Evolutionary conservation across 2,113 vertebrate genomes (phyloP).

Genomic region (Casuarius casuarius): DNA sequence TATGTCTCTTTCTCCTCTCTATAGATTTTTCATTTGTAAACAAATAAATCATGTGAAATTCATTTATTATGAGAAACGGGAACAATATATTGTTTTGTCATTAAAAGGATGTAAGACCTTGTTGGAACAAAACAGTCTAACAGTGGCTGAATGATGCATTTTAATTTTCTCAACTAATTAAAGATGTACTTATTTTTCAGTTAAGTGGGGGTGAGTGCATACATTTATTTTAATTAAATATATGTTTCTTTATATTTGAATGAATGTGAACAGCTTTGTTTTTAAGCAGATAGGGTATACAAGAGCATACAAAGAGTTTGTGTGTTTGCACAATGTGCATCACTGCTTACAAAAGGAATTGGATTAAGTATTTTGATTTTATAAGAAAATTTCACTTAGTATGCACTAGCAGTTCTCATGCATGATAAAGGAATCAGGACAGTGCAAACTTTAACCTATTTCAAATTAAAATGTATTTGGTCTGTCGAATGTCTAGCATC

Average conservation of each 20-base stretch:
- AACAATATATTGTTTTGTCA: not conserved
- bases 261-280: not conserved
- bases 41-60: not conserved
- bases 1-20: not conserved
- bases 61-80: not conserved
- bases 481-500: constrained; percentile 52
- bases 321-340: not conserved
- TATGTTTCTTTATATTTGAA: not conserved
- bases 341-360: not conserved
- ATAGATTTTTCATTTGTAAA: not conserved
- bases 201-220: not conserved
- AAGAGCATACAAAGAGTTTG: not conserved
- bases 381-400: not conserved
- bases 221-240: constrained; percentile 18
- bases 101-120: not conserved
- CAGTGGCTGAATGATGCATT: constrained; percentile 7
- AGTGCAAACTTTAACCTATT: not conserved
- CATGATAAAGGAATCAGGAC: not conserved
- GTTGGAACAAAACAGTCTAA: constrained; percentile 22
- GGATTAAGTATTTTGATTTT: not conserved
- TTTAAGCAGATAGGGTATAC: not conserved
- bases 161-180: constrained; percentile 26
- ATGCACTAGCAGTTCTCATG: not conserved
- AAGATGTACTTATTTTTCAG: constrained; percentile 1
- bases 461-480: not conserved